A percentile compares a stretch with the other conserved stretches of the same genome.
phyloP scores from a whole-genome alignment of 2,888 invertebrate genomes.

The Himalopsyche anomala region DNA sequence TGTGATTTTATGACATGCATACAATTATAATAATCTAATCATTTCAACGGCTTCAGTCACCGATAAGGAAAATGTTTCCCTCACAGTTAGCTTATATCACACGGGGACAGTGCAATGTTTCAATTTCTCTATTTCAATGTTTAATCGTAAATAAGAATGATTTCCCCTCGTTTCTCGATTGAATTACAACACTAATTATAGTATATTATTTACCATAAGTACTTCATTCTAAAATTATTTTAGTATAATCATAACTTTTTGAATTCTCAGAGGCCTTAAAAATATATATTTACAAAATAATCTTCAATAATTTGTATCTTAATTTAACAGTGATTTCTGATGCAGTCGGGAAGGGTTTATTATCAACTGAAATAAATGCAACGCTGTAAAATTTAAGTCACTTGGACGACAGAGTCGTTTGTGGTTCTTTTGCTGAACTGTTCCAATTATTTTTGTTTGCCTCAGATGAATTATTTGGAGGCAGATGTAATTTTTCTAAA shows the following conservation, averaged over 20 bases:
- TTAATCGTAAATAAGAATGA: too few species aligned
- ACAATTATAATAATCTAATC: too few species aligned
- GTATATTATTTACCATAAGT: not conserved
- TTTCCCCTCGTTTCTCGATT: too few species aligned
- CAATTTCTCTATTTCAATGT: too few species aligned
- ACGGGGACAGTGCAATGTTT: too few species aligned
- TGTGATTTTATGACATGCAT: too few species aligned
- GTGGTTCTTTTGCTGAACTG: constrained; percentile 3
- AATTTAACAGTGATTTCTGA: not conserved
- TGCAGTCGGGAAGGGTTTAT: not conserved
- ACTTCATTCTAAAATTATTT: not conserved
- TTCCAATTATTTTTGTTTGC: constrained; percentile 20
- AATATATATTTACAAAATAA: constrained; percentile 31
- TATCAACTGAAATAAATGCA: not conserved
- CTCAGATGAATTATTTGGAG: constrained; percentile 16
- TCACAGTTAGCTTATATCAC: too few species aligned
- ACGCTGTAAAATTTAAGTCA: not conserved
- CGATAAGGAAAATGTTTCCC: too few species aligned
- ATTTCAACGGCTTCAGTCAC: too few species aligned
- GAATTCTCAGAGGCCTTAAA: constrained; percentile 17
- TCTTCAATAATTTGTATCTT: not conserved
- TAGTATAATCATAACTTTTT: constrained; percentile 3
- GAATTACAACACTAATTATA: too few species aligned
- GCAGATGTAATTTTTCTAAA: constrained; percentile 10
- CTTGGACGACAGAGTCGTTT: constrained; percentile 17